Percentiles rank a stretch among this genome's conserved stretches.
phyloP scores from a whole-genome alignment of 2,888 invertebrate species.

The Euzophera pinguis region DNA sequence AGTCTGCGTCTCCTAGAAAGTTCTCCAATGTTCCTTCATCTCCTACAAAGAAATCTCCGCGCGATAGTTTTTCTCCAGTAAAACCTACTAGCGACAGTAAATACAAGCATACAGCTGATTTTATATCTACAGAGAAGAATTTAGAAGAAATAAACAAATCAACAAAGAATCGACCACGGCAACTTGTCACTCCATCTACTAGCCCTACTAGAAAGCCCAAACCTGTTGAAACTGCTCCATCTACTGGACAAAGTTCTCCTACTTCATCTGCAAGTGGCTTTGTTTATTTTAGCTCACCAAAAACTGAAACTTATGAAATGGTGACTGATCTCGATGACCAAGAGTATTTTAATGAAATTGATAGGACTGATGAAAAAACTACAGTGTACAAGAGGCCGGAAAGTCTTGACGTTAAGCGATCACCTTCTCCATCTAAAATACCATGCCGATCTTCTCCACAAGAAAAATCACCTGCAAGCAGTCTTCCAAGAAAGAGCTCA shows the following conservation, averaged over 20 bases:
- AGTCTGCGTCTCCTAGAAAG: slow-evolving; percentile 27
- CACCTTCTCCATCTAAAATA: slow-evolving; percentile 62
- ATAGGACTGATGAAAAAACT: slow-evolving; percentile 29
- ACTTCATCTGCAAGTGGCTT: slow-evolving; percentile 80
- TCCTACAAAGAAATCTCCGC: slow-evolving; percentile 36
- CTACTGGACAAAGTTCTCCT: slow-evolving; percentile 73
- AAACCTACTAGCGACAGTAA: slow-evolving; percentile 47
- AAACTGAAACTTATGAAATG: slow-evolving; percentile 36
- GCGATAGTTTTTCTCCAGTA: slow-evolving; percentile 41
- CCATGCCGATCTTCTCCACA: slow-evolving; percentile 65
- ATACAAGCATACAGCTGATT: slow-evolving; percentile 48
- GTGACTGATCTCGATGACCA: slow-evolving; percentile 62
- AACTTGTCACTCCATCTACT: slow-evolving; percentile 69
- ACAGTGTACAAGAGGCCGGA: slow-evolving; percentile 34
- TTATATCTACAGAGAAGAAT: slow-evolving; percentile 49
- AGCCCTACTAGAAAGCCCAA: slow-evolving; percentile 71
- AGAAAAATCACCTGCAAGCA: slow-evolving; percentile 59
- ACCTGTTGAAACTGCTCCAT: slow-evolving; percentile 48
- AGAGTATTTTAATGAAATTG: slow-evolving; percentile 33
- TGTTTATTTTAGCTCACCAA: slow-evolving; percentile 61
- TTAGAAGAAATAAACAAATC: slow-evolving; percentile 48
- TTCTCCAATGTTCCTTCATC: slow-evolving; percentile 26
- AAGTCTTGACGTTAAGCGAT: slow-evolving; percentile 34
- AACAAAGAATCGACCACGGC: slow-evolving; percentile 51
- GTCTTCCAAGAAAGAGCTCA: slow-evolving; percentile 66